These are phyloP conservation scores for Lutjanus campechanus DNA, from an alignment of 2,797 vertebrate genomes.

Conservation along the genomic window DNA sequence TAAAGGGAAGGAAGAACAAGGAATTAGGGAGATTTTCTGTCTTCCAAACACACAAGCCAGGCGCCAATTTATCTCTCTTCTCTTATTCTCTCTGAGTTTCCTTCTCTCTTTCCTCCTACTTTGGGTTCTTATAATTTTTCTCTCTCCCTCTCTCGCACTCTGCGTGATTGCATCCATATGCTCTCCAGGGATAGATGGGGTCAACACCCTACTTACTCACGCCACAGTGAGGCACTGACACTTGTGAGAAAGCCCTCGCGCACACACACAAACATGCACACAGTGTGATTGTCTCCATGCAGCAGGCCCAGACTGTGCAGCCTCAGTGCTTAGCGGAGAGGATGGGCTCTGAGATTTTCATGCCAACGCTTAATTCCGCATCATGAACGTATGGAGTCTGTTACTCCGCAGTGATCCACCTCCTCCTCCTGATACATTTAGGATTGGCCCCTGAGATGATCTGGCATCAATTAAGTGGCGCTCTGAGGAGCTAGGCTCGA, in stretches of 20 bases:
- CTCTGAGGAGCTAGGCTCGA: slow-evolving; percentile 74
- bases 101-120: slow-evolving; percentile 47
- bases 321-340: slow-evolving; percentile 52
- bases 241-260: slow-evolving; percentile 81
- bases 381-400: slow-evolving; percentile 69
- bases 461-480: slow-evolving; percentile 86
- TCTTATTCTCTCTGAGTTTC: slow-evolving; percentile 49
- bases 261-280: slow-evolving; percentile 27
- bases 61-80: slow-evolving; percentile 71
- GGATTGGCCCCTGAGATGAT: slow-evolving; percentile 75
- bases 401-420: slow-evolving; percentile 71
- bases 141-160: slow-evolving; percentile 57
- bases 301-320: slow-evolving; percentile 49
- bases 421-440: slow-evolving; percentile 65
- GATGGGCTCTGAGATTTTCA: slow-evolving; percentile 64
- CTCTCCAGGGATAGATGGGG: slow-evolving; percentile 83
- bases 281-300: slow-evolving; percentile 62
- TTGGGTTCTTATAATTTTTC: slow-evolving; percentile 58
- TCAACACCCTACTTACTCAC: slow-evolving; percentile 86
- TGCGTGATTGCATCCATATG: slow-evolving; percentile 84
- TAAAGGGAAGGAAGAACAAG: slow-evolving; percentile 78
- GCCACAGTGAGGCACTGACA: slow-evolving; percentile 82
- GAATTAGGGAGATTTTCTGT: slow-evolving; percentile 81
- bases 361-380: slow-evolving; percentile 72
- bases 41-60: slow-evolving; percentile 77